Evolutionary conservation across 2,888 invertebrate genomes (phyloP), one percentile per base, ranked within the genome.

Genomic region (Lordiphosa andalusiaca): DNA sequence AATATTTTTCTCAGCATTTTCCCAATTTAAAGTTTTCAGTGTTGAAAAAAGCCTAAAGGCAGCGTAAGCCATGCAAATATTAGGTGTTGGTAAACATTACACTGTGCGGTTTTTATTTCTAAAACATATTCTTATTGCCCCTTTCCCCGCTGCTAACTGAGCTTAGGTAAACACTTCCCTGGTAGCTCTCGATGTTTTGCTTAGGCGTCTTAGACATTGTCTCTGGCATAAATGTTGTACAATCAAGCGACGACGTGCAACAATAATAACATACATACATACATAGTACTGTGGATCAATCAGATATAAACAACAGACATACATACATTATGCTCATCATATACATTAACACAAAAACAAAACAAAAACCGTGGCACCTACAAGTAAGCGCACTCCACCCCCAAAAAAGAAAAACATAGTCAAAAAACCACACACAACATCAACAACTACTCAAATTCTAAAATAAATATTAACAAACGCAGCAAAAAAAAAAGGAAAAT

Each of bases 241-340:
- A 78, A 78, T 73, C 85, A 85, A 47, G 82, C 78, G 84, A 84
- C 71, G 82, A 81, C 67, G 84, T 85, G 85, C 84, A 80, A 78
- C 84, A 77, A 77, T 77, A 75, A 25, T 9, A 44, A 23, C 49
- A 48, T 5, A 25, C 35, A 39, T 6, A 47, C 47, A 10, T 12
- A 50, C 16, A 41, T 25, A 50, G 33, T 33, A 44, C 25, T 44
- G 44, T 44, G 36, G 35, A 38, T 19, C 36, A 37, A 47, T 56
- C 53, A 66, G 30, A 30, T 30, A 71, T 57, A 52, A 61, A 61
- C 62, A 71, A 59, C 38, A 40, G 38, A 48, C 39, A 47, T 35
- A 65, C 55, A 55, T 10, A 13, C 58, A 59, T 58, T 37, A 48
- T 36, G 59, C 40, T 49, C 66, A 65, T 66, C 66, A 65, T 66